These are phyloP conservation scores for Ischnus inquisitorius DNA, from an alignment of 2,888 invertebrate species.

Conservation along the genomic window DNA sequence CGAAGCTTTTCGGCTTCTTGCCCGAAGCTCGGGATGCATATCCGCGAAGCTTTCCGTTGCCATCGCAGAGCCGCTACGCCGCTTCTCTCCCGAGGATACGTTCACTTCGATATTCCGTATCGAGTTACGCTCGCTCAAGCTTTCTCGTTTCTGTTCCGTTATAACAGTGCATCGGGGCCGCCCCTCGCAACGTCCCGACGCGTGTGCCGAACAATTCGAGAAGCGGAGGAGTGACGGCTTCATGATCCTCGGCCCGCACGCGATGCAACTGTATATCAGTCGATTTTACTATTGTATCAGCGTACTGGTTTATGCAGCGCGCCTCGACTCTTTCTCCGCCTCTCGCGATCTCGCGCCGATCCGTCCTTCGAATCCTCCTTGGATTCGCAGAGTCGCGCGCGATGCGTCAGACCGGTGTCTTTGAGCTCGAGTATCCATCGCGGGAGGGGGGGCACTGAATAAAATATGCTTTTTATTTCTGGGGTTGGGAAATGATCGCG, in stretches of 20 bases:
- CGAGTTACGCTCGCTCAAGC: slow-evolving; percentile 78
- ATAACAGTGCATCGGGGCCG: not conserved
- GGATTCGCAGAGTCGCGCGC: slow-evolving; percentile 19
- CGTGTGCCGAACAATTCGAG: slow-evolving; percentile 58
- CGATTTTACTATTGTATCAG: slow-evolving; percentile 14
- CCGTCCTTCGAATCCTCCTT: slow-evolving; percentile 28
- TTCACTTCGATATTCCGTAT: slow-evolving; percentile 77
- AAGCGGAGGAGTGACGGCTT: slow-evolving; percentile 58
- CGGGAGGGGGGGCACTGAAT: slow-evolving; percentile 12
- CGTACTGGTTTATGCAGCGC: slow-evolving; percentile 17
- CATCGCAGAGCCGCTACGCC: slow-evolving; percentile 69
- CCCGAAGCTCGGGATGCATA: slow-evolving; percentile 76
- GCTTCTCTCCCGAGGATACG: slow-evolving; percentile 75
- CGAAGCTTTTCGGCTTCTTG: slow-evolving; percentile 58
- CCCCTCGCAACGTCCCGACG: not conserved
- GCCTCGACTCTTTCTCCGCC: slow-evolving; percentile 16
- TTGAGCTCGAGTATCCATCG: not conserved
- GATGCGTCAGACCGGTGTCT: not conserved
- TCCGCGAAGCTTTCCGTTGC: slow-evolving; percentile 71
- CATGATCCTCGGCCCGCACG: slow-evolving; percentile 21
- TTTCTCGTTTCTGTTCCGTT: slow-evolving; percentile 53
- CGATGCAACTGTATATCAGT: not conserved
- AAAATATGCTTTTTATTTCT: slow-evolving; percentile 24
- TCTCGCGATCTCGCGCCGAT: slow-evolving; percentile 12
- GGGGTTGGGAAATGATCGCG: not conserved